Evolutionary conservation across 2,888 invertebrate genomes (phyloP).

Genomic region (Stegana nigrithorax): DNA sequence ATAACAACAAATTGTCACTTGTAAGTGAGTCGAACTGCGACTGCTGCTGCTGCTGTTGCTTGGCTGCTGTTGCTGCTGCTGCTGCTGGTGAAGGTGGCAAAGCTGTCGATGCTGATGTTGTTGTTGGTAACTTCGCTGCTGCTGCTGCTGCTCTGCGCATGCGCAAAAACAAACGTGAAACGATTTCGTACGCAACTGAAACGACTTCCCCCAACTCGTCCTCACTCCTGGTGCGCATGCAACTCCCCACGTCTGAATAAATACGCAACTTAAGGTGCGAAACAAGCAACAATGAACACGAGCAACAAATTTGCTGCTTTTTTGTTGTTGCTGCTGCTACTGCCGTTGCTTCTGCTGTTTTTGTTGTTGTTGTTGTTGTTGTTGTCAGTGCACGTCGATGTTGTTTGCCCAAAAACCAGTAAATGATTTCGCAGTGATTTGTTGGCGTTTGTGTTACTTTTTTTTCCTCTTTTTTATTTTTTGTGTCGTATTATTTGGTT

Average conservation of each 20-base stretch:
- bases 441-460: conserved; percentile 36
- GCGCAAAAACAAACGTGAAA: no score
- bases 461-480: not conserved
- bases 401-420: conserved; percentile 52
- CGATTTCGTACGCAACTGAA: no score
- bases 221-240: no score
- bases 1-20: conserved; percentile 12
- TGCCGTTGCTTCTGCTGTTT: no score
- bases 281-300: conserved; percentile 49
- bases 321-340: conserved; percentile 37
- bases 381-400: conserved; percentile 22
- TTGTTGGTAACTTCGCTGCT: no score
- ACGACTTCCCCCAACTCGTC: not conserved
- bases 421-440: conserved; percentile 52
- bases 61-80: no score
- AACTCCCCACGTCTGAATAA: not conserved
- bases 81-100: conserved; percentile 26
- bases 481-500: no score
- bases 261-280: conserved; percentile 44
- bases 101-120: conserved; percentile 19
- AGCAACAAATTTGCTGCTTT: conserved; percentile 42
- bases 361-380: conserved; percentile 30
- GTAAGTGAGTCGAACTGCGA: no score
- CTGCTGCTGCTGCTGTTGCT: no score
- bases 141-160: conserved; percentile 12